Base-by-base conservation (phyloP, 2,888 invertebrate species). In the Hofmannophila pseudospretella region DNA sequence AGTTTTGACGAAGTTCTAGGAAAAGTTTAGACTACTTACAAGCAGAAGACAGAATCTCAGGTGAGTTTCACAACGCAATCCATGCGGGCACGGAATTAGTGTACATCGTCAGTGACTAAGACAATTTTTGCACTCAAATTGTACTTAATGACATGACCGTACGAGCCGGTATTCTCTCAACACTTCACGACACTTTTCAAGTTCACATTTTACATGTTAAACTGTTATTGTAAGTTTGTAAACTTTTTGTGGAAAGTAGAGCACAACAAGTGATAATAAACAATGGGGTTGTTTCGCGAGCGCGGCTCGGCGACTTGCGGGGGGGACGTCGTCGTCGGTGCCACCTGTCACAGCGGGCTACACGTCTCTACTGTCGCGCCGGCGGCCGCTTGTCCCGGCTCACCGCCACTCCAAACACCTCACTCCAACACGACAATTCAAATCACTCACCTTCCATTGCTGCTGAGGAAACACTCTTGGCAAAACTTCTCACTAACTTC, bases 331-430 rank as follows among this genome's bases (percentile, higher is more conserved):
- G n/a, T n/a, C 63, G 56, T 53, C 72, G 9, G 67, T 65, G 71
- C 70, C 84, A 84, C 84, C 86, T 85, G 81, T 70, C 76, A 67
- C 72, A 51, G 58, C 58, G 71, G 63, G 73, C 71, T 68, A 70
- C 79, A 73, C 76, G 71, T 75, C 72, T 75, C 70, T 68, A 85
- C 85, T 86, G 82, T 74, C 72, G 71, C 51, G 71, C 51, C 54
- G 47, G 45, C 54, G 27, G 50, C 53, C 51, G 74, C 67, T 62
- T 70, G 69, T 61, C 66, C 8, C 56, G 62, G 58, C 68, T 58
- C 62, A 66, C 67, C 53, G 53, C 54, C 34, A 49, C 44, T 38
- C 22, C 25, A 41, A 46, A 37, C 22, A 39, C 33, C 30, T 26
- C 31, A 4, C 20, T 25, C 36, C 30, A 32, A 27, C 25, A 9